A percentile compares a stretch with the other conserved stretches of the same genome.
These are phyloP conservation scores for Platyura marginata DNA, from an alignment of 1,140 invertebrate species.

Conservation along the genomic window DNA sequence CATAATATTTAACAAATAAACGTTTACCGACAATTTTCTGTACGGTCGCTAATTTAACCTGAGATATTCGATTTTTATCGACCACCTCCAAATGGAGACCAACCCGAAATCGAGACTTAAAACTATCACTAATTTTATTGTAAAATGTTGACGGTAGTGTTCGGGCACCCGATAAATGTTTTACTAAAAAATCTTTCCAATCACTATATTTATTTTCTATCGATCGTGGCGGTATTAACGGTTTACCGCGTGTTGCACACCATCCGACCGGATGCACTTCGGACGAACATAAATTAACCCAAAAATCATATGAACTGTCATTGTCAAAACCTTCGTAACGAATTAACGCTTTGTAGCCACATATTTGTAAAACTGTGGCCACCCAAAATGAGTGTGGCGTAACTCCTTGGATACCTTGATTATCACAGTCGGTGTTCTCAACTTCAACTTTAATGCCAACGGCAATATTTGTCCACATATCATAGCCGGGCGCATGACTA, in stretches of 20 bases:
- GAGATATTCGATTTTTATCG: constrained; percentile 86
- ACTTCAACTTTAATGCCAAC: constrained; percentile 93
- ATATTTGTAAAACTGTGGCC: constrained; percentile 75
- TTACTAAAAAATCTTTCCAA: constrained; percentile 89
- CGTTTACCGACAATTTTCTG: constrained; percentile 81
- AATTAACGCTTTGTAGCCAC: constrained; percentile 82
- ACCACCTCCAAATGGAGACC: constrained; percentile 84
- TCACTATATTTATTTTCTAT: constrained; percentile 84
- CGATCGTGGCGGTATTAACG: constrained; percentile 77
- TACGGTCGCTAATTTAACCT: constrained; percentile 78
- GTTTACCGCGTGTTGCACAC: constrained; percentile 89
- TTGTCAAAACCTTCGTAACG: constrained; percentile 87
- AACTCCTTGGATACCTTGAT: constrained; percentile 37
- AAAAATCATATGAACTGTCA: constrained; percentile 80
- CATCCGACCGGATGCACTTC: constrained; percentile 91
- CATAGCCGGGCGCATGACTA: constrained; percentile 75
- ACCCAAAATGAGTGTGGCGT: constrained; percentile 84
- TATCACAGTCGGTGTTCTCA: constrained; percentile 75
- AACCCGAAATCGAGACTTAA: constrained; percentile 61
- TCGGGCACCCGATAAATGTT: constrained; percentile 75
- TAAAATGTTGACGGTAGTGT: constrained; percentile 86
- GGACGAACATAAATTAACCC: constrained; percentile 84
- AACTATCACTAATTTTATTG: constrained; percentile 64
- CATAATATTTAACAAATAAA: constrained; percentile 77
- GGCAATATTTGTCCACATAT: constrained; percentile 84